Evolutionary conservation across 2,888 invertebrate genomes (phyloP).

Genomic region (Rotaria magnacalcarata): DNA sequence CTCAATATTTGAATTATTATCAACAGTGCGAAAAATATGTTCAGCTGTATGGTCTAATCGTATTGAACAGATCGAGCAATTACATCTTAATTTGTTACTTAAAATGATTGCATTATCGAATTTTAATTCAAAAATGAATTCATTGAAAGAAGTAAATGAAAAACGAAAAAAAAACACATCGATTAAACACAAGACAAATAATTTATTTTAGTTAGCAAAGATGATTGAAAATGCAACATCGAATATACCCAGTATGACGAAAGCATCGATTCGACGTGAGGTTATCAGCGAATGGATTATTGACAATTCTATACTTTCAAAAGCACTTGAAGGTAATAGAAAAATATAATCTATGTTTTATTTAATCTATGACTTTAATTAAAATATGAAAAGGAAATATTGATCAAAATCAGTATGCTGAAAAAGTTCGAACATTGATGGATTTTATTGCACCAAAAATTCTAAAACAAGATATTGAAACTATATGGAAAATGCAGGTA

Average conservation of each 20-base stretch:
- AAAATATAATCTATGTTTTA: too few species aligned
- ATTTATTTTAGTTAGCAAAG: slow-evolving; percentile 55
- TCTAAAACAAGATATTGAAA: slow-evolving; percentile 60
- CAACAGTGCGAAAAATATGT: slow-evolving; percentile 59
- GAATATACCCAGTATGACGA: slow-evolving; percentile 48
- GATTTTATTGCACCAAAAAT: slow-evolving; percentile 62
- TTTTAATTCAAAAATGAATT: slow-evolving; percentile 62
- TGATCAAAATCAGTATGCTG: slow-evolving; percentile 63
- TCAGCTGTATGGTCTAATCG: slow-evolving; percentile 59
- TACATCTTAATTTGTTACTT: slow-evolving; percentile 58
- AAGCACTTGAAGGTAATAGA: slow-evolving; percentile 59
- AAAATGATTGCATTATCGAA: slow-evolving; percentile 61
- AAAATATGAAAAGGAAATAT: slow-evolving; percentile 53
- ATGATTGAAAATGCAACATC: slow-evolving; percentile 57
- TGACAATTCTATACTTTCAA: slow-evolving; percentile 59
- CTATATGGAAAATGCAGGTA: slow-evolving; percentile 63
- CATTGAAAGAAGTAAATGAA: slow-evolving; percentile 60
- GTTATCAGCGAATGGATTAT: slow-evolving; percentile 60
- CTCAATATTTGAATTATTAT: slow-evolving; percentile 58
- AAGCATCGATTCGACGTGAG: slow-evolving; percentile 53
- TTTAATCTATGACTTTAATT: not conserved
- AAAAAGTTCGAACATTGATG: slow-evolving; percentile 61
- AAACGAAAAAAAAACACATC: not conserved
- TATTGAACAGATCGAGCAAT: slow-evolving; percentile 57
- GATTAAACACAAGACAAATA: too few species aligned